Evolutionary conservation across 2,797 vertebrate genomes (phyloP), one percentile per base, ranked within the genome.

Genomic region (Galaxias olidus): DNA sequence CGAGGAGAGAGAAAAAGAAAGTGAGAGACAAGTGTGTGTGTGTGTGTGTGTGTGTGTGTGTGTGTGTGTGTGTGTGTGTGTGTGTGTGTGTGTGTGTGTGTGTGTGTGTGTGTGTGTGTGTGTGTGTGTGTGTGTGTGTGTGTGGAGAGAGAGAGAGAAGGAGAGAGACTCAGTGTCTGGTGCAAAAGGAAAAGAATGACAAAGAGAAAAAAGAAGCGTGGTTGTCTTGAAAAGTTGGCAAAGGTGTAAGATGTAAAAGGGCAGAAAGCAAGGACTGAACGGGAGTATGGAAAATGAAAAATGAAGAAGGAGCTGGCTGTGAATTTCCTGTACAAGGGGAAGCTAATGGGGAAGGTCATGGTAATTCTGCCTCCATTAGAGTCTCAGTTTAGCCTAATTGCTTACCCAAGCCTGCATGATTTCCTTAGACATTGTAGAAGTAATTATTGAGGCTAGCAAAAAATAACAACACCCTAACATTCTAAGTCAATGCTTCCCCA

Each of bases 331-430:
- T 44, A 56, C 48, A 75, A 56, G 48, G 45, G 74, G 59, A 10
- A 58, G 59, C 74, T 83, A 83, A 83, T 72, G 66, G 66, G 46
- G 58, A 14, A 46, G 58, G 61, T 74, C 65, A 51, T 69, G 60
- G 51, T 60, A 51, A 57, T 72, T 68, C 61, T 50, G 68, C 68
- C 63, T 69, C 71, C 71, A 79, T 81, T 74, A 79, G 51, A 71
- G 57, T 63, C 48, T 56, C 17, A 30, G 75, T 66, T 66, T 67
- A 70, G 59, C 66, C 64, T 79, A 84, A 77, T 81, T 79, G 74
- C 69, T 74, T 61, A 72, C 60, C 61, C 65, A 57, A 74, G 72
- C 59, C 53, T 61, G 59, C 66, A 63, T 61, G 63, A 79, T 73
- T 66, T 72, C 60, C 69, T 68, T 75, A 69, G 72, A 81, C 62